phyloP scores from a whole-genome alignment of 2,888 invertebrate genomes.

The Xestia xanthographa region DNA sequence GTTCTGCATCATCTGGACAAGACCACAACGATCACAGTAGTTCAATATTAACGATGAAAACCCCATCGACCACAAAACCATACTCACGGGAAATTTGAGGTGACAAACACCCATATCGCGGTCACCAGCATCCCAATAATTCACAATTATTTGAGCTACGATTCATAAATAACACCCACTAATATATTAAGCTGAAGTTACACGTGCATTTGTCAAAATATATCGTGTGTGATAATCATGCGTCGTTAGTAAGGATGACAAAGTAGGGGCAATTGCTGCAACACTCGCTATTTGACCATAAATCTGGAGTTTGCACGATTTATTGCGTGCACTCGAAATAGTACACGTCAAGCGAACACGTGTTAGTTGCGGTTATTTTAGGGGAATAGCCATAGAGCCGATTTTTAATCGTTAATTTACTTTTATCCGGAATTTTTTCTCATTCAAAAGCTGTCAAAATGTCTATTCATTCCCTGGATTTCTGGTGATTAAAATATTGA shows the following conservation, averaged over 20 bases:
- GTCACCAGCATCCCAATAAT: constrained; percentile 17
- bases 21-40: too few relatives aligned
- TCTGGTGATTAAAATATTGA: not conserved
- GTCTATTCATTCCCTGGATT: not conserved
- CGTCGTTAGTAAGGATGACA: constrained; percentile 44
- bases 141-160: constrained; percentile 15
- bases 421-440: not conserved
- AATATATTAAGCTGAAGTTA: constrained; percentile 33
- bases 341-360: constrained; percentile 11
- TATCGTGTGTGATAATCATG: constrained; percentile 56
- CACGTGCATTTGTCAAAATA: constrained; percentile 56
- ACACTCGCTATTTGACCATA: constrained; percentile 37
- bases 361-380: constrained; percentile 6
- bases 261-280: constrained; percentile 38
- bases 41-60: not conserved
- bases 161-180: constrained; percentile 38
- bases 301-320: constrained; percentile 51
- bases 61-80: not conserved
- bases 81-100: constrained; percentile 3
- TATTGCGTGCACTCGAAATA: constrained; percentile 48
- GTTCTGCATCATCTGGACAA: not conserved
- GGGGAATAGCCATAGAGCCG: not conserved
- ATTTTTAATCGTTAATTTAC: not conserved
- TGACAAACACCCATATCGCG: not conserved
- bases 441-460: not conserved